Percentiles rank a stretch among this genome's conserved stretches.
Evolutionary conservation across 2,113 vertebrate genomes (phyloP).

Genomic region (Cnemophilus loriae): DNA sequence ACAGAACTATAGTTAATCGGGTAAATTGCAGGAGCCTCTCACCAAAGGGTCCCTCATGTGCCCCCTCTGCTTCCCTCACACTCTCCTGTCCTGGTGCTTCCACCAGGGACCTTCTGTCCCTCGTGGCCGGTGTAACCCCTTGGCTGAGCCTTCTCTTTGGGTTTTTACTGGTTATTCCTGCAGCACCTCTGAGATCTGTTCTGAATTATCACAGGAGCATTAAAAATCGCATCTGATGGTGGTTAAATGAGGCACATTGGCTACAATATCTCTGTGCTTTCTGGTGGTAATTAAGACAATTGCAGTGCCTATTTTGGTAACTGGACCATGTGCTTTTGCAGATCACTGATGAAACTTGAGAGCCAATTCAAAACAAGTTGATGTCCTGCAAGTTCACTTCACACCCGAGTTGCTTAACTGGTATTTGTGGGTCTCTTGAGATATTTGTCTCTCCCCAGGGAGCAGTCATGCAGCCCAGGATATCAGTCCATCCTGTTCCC

Average conservation of each 20-base stretch:
- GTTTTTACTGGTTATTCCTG: neutral
- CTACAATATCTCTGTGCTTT: neutral
- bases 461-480: constrained; percentile 85
- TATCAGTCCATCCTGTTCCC: constrained; percentile 62
- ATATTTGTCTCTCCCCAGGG: constrained; percentile 68
- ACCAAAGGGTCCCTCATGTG: fast-evolving
- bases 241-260: neutral
- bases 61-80: neutral
- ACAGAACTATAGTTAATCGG: fast-evolving
- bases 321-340: neutral
- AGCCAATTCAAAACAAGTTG: neutral
- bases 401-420: fast-evolving
- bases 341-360: neutral
- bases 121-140: fast-evolving
- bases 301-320: neutral
- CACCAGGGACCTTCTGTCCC: neutral
- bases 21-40: too few relatives aligned
- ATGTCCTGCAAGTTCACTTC: neutral
- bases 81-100: neutral
- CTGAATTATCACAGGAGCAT: fast-evolving
- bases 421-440: neutral
- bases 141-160: neutral
- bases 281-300: neutral
- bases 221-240: neutral
- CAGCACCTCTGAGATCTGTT: neutral